phyloP scores from a whole-genome alignment of 2,797 vertebrate genomes.

The Catharus ustulatus region DNA sequence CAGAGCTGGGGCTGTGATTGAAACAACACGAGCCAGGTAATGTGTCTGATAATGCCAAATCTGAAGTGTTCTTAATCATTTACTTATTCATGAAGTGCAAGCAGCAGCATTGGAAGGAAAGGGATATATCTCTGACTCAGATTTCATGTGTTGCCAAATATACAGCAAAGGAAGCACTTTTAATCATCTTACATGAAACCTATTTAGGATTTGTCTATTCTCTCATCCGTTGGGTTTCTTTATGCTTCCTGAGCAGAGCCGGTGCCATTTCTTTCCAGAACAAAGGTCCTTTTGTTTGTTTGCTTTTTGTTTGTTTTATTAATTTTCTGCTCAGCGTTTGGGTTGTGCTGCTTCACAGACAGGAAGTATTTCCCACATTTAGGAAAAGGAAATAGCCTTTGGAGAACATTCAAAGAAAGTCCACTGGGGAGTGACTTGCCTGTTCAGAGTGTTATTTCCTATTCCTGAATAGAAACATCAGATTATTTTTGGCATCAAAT shows the following conservation, averaged over 20 bases:
- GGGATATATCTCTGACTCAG: slow-evolving; percentile 29
- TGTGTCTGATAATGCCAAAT: slow-evolving; percentile 14
- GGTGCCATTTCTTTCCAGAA: slow-evolving; percentile 34
- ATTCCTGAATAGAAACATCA: slow-evolving; percentile 36
- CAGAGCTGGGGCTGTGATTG: slow-evolving; percentile 20
- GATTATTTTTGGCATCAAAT: slow-evolving; percentile 53
- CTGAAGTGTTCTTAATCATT: slow-evolving; percentile 34
- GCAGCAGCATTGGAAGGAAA: background rate
- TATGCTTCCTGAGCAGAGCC: slow-evolving; percentile 10
- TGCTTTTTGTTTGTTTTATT: slow-evolving; percentile 50
- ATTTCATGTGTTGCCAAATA: slow-evolving; percentile 39
- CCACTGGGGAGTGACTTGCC: slow-evolving; percentile 1
- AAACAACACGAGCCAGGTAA: slow-evolving; percentile 5
- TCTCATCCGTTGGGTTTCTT: slow-evolving; percentile 34
- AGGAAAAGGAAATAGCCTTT: slow-evolving; percentile 65
- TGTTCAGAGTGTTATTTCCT: slow-evolving; percentile 42
- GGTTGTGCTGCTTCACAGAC: slow-evolving; percentile 6
- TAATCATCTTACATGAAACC: slow-evolving; percentile 41
- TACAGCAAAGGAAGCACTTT: slow-evolving; percentile 44
- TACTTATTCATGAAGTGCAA: slow-evolving; percentile 43
- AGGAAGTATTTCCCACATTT: slow-evolving; percentile 68
- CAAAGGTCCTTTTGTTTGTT: slow-evolving; percentile 48
- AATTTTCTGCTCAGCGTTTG: slow-evolving; percentile 22
- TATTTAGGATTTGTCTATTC: slow-evolving; percentile 45
- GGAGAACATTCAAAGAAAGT: slow-evolving; percentile 62